These are phyloP conservation scores for Drepana falcataria DNA, from an alignment of 2,888 invertebrate species.

Conservation along the genomic window DNA sequence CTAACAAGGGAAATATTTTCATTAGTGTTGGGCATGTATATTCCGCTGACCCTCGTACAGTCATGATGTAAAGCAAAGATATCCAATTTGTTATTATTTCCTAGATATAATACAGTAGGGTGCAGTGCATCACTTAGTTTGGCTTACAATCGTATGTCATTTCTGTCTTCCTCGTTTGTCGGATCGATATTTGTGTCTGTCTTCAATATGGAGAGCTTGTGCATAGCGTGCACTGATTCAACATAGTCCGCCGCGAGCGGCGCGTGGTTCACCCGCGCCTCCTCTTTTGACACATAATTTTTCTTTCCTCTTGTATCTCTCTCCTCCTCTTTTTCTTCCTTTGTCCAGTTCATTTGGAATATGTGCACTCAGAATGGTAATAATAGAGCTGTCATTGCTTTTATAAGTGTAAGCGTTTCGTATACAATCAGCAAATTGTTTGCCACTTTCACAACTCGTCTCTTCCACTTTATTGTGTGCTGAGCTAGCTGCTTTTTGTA, in stretches of 20 bases:
- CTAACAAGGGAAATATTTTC: constrained; percentile 73
- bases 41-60: constrained; percentile 61
- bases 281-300: constrained; percentile 14
- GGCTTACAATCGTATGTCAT: constrained; percentile 64
- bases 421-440: constrained; percentile 70
- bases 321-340: constrained; percentile 55
- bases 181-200: constrained; percentile 48
- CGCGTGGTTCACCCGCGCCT: constrained; percentile 7
- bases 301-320: constrained; percentile 24
- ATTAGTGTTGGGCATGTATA: constrained; percentile 77
- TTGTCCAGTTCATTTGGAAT: constrained; percentile 61
- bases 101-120: constrained; percentile 59
- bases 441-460: constrained; percentile 75
- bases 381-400: constrained; percentile 79
- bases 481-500: constrained; percentile 79
- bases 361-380: constrained; percentile 74
- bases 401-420: constrained; percentile 76
- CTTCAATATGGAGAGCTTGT: constrained; percentile 43
- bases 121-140: constrained; percentile 76
- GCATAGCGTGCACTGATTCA: constrained; percentile 40
- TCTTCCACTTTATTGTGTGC: constrained; percentile 78
- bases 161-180: constrained; percentile 60
- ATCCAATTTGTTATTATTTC: constrained; percentile 52
- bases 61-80: constrained; percentile 43
- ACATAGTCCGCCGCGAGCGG: background rate